Percentiles rank a stretch among this genome's conserved stretches.
phyloP scores from a whole-genome alignment of 2,797 vertebrate genomes.

The Anabacerthia variegaticeps region DNA sequence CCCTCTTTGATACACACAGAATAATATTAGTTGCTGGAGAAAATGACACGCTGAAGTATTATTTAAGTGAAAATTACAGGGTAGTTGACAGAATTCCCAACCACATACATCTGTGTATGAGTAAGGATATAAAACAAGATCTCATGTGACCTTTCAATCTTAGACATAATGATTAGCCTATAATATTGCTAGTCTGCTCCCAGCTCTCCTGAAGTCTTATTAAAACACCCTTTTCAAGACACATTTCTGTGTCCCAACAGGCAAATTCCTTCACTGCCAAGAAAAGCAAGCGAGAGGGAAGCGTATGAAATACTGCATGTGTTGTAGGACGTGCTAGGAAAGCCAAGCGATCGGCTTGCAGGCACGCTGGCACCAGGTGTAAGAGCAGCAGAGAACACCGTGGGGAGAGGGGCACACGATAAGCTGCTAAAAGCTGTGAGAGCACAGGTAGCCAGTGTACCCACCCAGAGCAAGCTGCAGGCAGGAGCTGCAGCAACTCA shows the following conservation, averaged over 20 bases:
- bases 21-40: neutral
- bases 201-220: conserved; percentile 49
- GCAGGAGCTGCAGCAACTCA: neutral
- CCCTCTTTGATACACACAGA: neutral
- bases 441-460: neutral
- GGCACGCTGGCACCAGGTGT: neutral
- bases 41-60: conserved; percentile 34
- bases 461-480: neutral
- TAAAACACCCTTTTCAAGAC: conserved; percentile 46
- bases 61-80: conserved; percentile 49
- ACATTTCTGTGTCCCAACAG: conserved; percentile 16
- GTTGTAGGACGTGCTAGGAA: neutral
- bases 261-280: conserved; percentile 41
- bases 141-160: conserved; percentile 56
- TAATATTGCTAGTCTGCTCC: conserved; percentile 37
- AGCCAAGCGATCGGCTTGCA: neutral
- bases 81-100: conserved; percentile 48
- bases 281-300: conserved; percentile 33
- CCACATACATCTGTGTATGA: conserved; percentile 36
- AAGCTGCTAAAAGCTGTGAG: neutral
- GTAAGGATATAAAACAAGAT: conserved; percentile 54
- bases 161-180: conserved; percentile 22
- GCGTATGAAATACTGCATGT: accelerated
- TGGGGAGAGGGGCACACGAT: neutral
- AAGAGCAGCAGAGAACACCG: neutral